Evolutionary conservation across 2,797 vertebrate species (phyloP).

Genomic region (Dryobates pubescens): DNA sequence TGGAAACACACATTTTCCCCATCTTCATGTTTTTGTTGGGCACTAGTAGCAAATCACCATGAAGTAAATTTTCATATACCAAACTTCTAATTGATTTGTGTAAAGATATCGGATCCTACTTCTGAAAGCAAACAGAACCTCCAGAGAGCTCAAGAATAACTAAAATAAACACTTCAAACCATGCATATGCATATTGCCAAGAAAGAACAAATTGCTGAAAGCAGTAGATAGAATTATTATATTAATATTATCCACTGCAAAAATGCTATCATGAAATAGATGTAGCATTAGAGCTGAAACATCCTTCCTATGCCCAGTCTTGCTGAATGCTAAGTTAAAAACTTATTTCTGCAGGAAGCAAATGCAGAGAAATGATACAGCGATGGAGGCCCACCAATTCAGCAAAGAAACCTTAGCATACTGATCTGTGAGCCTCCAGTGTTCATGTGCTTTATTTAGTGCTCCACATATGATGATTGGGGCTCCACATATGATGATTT

Average conservation of each 20-base stretch:
- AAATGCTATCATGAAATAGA: neutral
- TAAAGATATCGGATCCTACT: neutral
- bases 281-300: neutral
- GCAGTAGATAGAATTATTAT: neutral
- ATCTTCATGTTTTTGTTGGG: neutral
- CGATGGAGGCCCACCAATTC: neutral
- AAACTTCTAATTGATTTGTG: neutral
- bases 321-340: neutral
- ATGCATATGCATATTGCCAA: neutral
- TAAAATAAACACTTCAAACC: neutral
- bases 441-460: neutral
- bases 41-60: neutral
- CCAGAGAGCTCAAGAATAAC: neutral
- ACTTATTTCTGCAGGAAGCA: neutral
- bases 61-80: neutral
- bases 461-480: neutral
- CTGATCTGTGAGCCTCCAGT: neutral
- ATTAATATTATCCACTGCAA: neutral
- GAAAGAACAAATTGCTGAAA: neutral
- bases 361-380: neutral
- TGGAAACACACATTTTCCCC: neutral
- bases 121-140: constrained; percentile 2
- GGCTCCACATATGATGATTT: neutral
- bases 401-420: neutral
- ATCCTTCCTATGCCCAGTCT: neutral